Percentiles rank a stretch among this genome's conserved stretches.
These are phyloP conservation scores for Aphis craccivora DNA, from an alignment of 1,140 invertebrate species.

Conservation along the genomic window DNA sequence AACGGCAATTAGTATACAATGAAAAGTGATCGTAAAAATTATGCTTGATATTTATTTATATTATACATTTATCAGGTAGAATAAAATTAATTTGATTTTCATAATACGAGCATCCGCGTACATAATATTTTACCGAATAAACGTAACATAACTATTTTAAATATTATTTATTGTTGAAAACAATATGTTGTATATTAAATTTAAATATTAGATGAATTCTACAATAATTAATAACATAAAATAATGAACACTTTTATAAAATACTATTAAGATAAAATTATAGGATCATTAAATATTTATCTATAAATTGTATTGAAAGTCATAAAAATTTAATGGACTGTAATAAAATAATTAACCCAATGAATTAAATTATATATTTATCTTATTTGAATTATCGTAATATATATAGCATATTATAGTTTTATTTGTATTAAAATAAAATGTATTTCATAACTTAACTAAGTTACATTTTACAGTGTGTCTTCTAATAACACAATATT, in stretches of 20 bases:
- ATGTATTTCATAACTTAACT: background rate
- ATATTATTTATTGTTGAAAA: background rate
- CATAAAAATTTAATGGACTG: background rate
- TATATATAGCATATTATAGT: background rate
- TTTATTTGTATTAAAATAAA: background rate
- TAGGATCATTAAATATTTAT: conserved; percentile 4
- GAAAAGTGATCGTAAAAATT: background rate
- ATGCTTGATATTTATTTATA: background rate
- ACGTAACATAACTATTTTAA: background rate
- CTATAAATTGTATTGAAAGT: background rate
- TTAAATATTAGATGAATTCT: background rate
- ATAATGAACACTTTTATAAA: background rate
- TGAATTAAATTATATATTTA: background rate
- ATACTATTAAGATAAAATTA: conserved; percentile 11
- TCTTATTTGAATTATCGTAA: background rate
- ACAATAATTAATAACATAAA: background rate
- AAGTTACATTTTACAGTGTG: background rate
- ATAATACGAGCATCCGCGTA: background rate
- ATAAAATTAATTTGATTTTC: background rate
- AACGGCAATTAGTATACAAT: background rate
- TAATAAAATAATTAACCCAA: conserved; percentile 14
- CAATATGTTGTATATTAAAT: background rate
- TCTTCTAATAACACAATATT: background rate
- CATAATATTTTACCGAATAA: background rate
- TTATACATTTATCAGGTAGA: background rate